A percentile compares a stretch with the other conserved stretches of the same genome.
phyloP scores from a whole-genome alignment of 1,140 invertebrate genomes.

The Drosophila arawakana region DNA sequence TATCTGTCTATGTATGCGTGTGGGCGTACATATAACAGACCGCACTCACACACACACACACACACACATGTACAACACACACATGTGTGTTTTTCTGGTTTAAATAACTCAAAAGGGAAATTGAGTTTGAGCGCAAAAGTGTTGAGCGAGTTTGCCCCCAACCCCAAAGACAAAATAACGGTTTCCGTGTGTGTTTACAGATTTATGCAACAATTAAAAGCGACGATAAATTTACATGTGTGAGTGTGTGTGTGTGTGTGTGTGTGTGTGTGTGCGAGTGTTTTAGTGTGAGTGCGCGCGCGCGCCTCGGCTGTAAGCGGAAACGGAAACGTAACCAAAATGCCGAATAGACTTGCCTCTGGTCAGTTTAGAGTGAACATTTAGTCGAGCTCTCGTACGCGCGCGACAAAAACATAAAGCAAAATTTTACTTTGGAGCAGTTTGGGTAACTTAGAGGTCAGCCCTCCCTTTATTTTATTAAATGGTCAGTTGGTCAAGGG shows the following conservation, averaged over 20 bases:
- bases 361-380: constrained; percentile 29
- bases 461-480: constrained; percentile 18
- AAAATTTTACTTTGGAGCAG: background rate
- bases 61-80: constrained; percentile 21
- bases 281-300: constrained; percentile 29
- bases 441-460: constrained; percentile 34
- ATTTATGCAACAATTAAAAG: constrained; percentile 79
- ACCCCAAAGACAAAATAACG: constrained; percentile 4
- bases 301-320: constrained; percentile 36
- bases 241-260: constrained; percentile 3
- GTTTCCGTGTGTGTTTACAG: constrained; percentile 44
- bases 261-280: constrained; percentile 4
- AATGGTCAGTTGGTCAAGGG: constrained; percentile 50
- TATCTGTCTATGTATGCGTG: constrained; percentile 33
- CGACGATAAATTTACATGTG: constrained; percentile 24
- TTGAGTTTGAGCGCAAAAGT: constrained; percentile 74
- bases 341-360: constrained; percentile 27
- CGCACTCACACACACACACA: constrained; percentile 27
- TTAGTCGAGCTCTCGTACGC: background rate
- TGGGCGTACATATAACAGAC: constrained; percentile 39
- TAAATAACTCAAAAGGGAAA: constrained; percentile 76
- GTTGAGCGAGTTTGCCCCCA: constrained; percentile 28
- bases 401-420: constrained; percentile 33
- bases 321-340: constrained; percentile 51
- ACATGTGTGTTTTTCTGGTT: constrained; percentile 37